Conservation (phyloP, 1,140 invertebrate genomes). For the Rhizoglyphus robini region DNA sequence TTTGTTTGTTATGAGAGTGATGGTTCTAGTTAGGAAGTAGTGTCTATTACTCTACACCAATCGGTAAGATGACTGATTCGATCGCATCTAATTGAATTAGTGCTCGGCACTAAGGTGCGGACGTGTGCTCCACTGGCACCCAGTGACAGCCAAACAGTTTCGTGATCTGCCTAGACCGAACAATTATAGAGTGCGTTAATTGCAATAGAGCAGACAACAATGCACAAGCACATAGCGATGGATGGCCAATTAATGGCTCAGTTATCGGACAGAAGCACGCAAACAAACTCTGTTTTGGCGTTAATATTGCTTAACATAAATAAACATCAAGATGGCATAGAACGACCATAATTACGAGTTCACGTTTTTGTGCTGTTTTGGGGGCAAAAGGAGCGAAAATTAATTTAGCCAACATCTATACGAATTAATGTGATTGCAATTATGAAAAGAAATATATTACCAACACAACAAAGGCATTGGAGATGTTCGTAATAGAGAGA, state of each 20-base stretch:
- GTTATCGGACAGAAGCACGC: slow-evolving; percentile 1
- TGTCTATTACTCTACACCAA: too few species aligned
- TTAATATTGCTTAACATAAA: not conserved
- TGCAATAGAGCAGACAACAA: not conserved
- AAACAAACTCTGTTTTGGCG: not conserved
- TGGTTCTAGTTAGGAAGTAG: too few species aligned
- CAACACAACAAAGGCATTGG: too few species aligned
- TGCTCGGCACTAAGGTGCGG: not conserved
- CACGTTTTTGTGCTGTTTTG: not conserved
- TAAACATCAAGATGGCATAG: not conserved
- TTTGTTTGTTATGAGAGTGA: too few species aligned
- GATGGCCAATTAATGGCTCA: not conserved
- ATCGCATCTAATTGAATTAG: slow-evolving; percentile 4
- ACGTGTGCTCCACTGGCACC: not conserved
- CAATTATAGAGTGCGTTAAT: slow-evolving; percentile 13
- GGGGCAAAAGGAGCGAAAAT: not conserved
- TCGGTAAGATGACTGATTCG: not conserved
- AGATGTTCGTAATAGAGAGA: not conserved
- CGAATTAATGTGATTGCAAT: slow-evolving; percentile 1
- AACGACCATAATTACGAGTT: not conserved
- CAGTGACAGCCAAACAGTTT: not conserved
- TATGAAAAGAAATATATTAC: not conserved
- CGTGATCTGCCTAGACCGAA: not conserved
- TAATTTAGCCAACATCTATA: not conserved
- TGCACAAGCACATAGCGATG: not conserved